These are phyloP conservation scores for Muntiacus muntjak DNA, from an alignment of 2,113 vertebrate genomes.

Conservation along the genomic window DNA sequence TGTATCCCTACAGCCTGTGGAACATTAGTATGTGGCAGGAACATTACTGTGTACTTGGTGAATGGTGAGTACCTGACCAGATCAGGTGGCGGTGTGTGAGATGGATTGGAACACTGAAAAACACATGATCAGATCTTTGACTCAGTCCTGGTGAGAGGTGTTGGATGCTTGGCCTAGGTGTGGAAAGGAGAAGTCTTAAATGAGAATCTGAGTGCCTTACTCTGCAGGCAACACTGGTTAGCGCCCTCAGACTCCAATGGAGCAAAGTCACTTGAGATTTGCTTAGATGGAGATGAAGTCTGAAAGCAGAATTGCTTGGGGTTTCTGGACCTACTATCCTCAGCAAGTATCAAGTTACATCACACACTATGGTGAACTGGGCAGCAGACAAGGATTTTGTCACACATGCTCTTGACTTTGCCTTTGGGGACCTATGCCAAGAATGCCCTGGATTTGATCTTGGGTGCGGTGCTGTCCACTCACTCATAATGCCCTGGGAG, in stretches of 20 bases:
- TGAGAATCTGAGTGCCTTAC: not conserved
- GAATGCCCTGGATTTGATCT: conserved; percentile 80
- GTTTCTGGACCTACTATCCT: not conserved
- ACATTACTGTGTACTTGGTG: not conserved
- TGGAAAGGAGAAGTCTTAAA: not conserved
- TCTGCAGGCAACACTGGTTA: not conserved
- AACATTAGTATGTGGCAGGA: not conserved
- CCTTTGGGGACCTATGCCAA: conserved; percentile 73
- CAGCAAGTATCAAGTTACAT: conserved; percentile 67
- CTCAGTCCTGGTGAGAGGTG: not conserved
- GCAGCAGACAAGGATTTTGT: conserved; percentile 72
- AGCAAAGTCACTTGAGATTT: conserved; percentile 9
- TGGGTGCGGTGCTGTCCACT: conserved; percentile 78
- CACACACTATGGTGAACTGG: conserved; percentile 59
- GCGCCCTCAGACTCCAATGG: not conserved
- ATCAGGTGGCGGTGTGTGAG: not conserved
- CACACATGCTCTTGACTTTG: conserved; percentile 74
- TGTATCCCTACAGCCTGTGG: not conserved
- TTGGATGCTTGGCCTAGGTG: not conserved
- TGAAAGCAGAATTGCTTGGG: conserved; percentile 8
- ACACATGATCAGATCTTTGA: not conserved
- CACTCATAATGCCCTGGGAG: conserved; percentile 69
- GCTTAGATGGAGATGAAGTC: not conserved
- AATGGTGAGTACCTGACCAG: not conserved
- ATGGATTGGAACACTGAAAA: not conserved